Base-by-base conservation (phyloP, 2,888 invertebrate species). In the Acronicta psi region DNA sequence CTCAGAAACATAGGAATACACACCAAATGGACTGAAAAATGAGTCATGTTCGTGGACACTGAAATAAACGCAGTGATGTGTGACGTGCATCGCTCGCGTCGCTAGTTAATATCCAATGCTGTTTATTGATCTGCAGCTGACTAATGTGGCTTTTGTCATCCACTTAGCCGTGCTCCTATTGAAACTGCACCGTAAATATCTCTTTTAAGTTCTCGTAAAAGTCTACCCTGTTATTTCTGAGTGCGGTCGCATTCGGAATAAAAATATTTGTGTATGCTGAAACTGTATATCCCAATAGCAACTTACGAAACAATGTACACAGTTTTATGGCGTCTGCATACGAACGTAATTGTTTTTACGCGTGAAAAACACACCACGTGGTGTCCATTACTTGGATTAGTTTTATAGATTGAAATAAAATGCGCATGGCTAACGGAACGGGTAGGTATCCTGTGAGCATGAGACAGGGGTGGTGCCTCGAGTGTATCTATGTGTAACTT, bases 41-140 rank as follows among this genome's bases (percentile, higher is more conserved):
- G 64, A 77, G 72, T 77, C 66, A 66, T 60, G 65, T 37, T 63
- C 64, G 55, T 67, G 63, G 61, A 54, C 57, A 69, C 56, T 75
- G 76, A 73, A 79, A 77, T 68, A 61, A 72, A 75, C 55, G 64
- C 74, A 74, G 57, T 71, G 75, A 69, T 70, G 77, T 70, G 81
- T 73, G 73, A 64, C 62, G 65, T 73, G 70, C 64, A 72, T 62
- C 61, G 37, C 47, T 65, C 47, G 66, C 59, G 46, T 52, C 59
- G 60, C 56, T 51, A 20, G 63, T 66, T 77, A 76, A 79, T 77
- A 78, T 79, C 73, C 61, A 77, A 77, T 80, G 71, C 77, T 81
- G 74, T 75, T 76, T 85, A 84, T 82, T 82, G 82, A 83, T 85
- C 75, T 79, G 79, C 57, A 63, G 69, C 64, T 68, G 69, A 66